Conservation (phyloP, 2,113 vertebrate species). For the Myanophis thanlyinensis region DNA sequence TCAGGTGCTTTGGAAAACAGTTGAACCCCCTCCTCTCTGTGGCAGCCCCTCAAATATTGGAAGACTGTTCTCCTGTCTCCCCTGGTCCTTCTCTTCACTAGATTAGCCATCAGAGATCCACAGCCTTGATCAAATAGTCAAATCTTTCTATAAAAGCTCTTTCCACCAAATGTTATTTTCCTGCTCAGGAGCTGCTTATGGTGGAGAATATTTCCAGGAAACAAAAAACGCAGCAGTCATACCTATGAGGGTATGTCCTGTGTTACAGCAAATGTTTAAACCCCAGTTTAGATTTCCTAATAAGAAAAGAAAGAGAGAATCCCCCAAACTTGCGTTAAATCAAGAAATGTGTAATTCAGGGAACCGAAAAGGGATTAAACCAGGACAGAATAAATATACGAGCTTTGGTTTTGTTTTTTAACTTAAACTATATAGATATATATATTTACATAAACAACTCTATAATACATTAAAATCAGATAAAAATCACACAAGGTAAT, state of each 20-base stretch:
- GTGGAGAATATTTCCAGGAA: neutral
- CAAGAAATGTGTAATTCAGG: neutral
- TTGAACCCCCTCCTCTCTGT: too few species aligned
- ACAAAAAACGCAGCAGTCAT: neutral
- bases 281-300: neutral
- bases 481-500: constrained; percentile 81
- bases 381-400: neutral
- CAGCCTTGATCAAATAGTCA: neutral
- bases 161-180: neutral
- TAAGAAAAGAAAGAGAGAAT: neutral
- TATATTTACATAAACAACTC: constrained; percentile 84
- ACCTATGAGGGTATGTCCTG: neutral
- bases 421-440: constrained; percentile 80
- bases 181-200: neutral
- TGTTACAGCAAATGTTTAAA: neutral
- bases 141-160: neutral
- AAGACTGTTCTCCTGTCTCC: too few species aligned
- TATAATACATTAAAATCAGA: constrained; percentile 82
- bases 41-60: too few species aligned
- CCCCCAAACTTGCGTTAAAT: neutral
- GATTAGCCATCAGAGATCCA: neutral
- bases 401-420: neutral
- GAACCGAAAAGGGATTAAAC: neutral
- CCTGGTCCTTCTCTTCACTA: too few species aligned
- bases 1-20: too few species aligned